A percentile compares a stretch with the other conserved stretches of the same genome.
Evolutionary conservation across 2,797 vertebrate genomes (phyloP).

Genomic region (Cynopterus sphinx): DNA sequence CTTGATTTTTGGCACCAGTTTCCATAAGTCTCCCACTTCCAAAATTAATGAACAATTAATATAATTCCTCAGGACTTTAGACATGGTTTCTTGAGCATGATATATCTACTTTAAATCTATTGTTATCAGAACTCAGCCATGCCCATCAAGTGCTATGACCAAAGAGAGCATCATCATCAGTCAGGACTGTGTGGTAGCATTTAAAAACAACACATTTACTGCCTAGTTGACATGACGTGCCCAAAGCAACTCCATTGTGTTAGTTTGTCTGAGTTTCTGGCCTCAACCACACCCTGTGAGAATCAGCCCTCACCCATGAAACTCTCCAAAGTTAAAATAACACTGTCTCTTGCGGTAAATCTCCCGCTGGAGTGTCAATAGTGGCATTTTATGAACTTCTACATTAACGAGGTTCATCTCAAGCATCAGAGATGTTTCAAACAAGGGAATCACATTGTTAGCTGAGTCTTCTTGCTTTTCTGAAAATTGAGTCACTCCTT

Average conservation of each 20-base stretch:
- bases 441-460: background rate
- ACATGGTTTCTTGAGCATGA: background rate
- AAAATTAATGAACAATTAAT: background rate
- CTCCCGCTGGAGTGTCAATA: background rate
- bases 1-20: background rate
- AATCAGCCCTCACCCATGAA: background rate
- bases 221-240: background rate
- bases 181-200: background rate
- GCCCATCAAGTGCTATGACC: background rate
- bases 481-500: background rate
- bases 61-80: background rate
- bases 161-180: background rate
- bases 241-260: background rate
- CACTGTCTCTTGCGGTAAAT: background rate
- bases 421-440: background rate
- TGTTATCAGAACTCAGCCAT: background rate
- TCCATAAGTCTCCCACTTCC: background rate
- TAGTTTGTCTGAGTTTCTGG: background rate
- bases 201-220: background rate
- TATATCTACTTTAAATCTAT: too few species aligned
- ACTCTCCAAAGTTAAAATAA: background rate
- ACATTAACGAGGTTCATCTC: background rate
- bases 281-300: background rate
- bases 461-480: background rate
- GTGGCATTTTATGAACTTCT: background rate